Evolutionary conservation across 2,888 invertebrate species (phyloP).

Genomic region (Cryptus viduatorius): DNA sequence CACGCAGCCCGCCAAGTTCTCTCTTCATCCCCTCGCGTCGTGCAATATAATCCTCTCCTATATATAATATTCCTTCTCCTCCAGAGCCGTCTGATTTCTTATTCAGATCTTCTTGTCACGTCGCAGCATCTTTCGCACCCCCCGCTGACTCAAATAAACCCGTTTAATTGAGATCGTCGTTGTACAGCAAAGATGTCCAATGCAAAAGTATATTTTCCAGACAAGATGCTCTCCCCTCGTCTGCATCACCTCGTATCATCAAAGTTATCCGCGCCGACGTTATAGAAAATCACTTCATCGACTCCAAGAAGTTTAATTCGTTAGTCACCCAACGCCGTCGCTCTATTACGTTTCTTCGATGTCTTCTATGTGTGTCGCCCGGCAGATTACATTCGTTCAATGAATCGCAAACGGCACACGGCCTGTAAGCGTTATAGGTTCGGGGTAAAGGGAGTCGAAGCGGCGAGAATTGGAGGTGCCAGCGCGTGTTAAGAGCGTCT

Average conservation of each 20-base stretch:
- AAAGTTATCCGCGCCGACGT: conserved; percentile 11
- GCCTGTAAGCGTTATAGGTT: neutral
- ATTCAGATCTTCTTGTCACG: conserved; percentile 77
- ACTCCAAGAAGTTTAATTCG: conserved; percentile 1
- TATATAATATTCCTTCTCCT: conserved; percentile 29
- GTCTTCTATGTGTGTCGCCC: neutral
- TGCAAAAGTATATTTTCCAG: neutral
- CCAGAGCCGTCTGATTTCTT: conserved; percentile 74
- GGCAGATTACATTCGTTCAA: conserved; percentile 37
- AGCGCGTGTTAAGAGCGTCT: conserved; percentile 78
- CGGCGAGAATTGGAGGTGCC: conserved; percentile 67
- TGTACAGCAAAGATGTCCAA: neutral
- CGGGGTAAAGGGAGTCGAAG: conserved; percentile 37
- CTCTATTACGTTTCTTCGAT: conserved; percentile 22
- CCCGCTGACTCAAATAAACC: conserved; percentile 81
- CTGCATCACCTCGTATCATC: conserved; percentile 2
- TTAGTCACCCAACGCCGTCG: neutral
- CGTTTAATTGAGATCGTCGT: conserved; percentile 82
- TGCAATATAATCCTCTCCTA: neutral
- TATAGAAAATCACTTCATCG: conserved; percentile 8
- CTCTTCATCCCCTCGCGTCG: conserved; percentile 66
- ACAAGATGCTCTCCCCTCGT: neutral
- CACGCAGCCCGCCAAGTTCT: conserved; percentile 60
- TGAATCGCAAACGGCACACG: conserved; percentile 35
- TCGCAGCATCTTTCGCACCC: conserved; percentile 74